These are phyloP conservation scores for Trachelus iudaicus DNA, from an alignment of 2,888 invertebrate species.

Conservation along the genomic window DNA sequence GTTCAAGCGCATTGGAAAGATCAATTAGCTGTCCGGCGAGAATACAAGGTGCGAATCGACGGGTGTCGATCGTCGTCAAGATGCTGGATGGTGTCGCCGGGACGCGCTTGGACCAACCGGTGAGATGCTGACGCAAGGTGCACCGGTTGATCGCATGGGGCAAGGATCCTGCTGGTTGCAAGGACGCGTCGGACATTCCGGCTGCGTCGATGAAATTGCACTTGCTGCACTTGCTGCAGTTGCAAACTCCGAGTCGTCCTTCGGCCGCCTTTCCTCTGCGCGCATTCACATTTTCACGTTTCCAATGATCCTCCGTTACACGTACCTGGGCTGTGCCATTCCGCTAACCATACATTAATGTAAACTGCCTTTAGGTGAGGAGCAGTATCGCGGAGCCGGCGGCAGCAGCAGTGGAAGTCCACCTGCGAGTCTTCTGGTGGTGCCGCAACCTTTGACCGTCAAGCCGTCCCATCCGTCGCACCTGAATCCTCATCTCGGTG, in stretches of 20 bases:
- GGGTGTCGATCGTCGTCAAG: background rate
- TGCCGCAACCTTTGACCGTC: constrained; percentile 79
- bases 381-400: constrained; percentile 64
- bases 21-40: constrained; percentile 23
- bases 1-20: constrained; percentile 62
- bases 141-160: constrained; percentile 45
- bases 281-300: too few relatives aligned
- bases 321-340: too few relatives aligned
- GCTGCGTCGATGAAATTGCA: too few relatives aligned
- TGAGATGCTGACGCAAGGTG: constrained; percentile 35
- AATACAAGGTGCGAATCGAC: background rate
- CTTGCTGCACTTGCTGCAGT: too few relatives aligned
- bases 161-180: constrained; percentile 62
- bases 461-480: constrained; percentile 64
- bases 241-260: too few relatives aligned
- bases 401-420: constrained; percentile 69
- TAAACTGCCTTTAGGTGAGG: constrained; percentile 50
- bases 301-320: too few relatives aligned
- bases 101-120: background rate
- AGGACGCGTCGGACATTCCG: constrained; percentile 43
- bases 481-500: constrained; percentile 62
- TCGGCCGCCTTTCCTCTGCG: too few relatives aligned
- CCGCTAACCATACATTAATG: too few relatives aligned
- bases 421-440: constrained; percentile 81
- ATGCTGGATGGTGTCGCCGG: background rate